Base-by-base conservation (phyloP, 2,888 invertebrate species). In the Gymnocheta viridis region DNA sequence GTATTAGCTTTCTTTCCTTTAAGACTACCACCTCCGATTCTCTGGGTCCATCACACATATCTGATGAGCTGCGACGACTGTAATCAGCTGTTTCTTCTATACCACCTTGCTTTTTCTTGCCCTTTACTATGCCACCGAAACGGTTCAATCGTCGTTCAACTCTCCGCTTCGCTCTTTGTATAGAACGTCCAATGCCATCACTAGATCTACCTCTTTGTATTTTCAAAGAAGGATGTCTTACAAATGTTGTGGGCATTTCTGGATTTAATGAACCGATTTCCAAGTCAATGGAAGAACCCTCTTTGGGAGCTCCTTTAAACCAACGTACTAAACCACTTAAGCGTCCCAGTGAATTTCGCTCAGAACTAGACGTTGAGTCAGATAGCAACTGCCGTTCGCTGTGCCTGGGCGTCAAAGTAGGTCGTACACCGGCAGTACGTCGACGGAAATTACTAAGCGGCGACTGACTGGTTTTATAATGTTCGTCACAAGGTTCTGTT, bases 91-190 rank as follows among this genome's bases (percentile, higher is more conserved):
- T 94, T 91, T 98, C 98, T 92, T 98, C 98, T 85, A 96, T 94
- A 89, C 97, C 97, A 24, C 96, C 96, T 90, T 96, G 95, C 92
- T 97, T 96, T 91, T 96, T 97, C 91, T 98, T 98, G 90, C 96
- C 96, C 90, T 97, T 97, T 10, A 95, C 94, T 69, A 97, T 93
- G 9, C 96, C 96, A 4, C 96, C 96, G 87, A 97, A 95, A 91
- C 96, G 95, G 89, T 95, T 97, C 78, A 98, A 93, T 87, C 98
- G 95, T 89, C 98, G 96, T 92, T 98, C 98, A 88, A 98, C 96
- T 87, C 97, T 93, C 87, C 97, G 95, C 89, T 96, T 95, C 1
- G 98, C 98, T 89, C 96, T 96, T 90, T 95, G 94, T 38, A 96
- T 92, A 49, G 95, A 96, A 86, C 94, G 93, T 17, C 95, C 93